phyloP scores from a whole-genome alignment of 2,113 vertebrate genomes.

The Dicentrarchus labrax region DNA sequence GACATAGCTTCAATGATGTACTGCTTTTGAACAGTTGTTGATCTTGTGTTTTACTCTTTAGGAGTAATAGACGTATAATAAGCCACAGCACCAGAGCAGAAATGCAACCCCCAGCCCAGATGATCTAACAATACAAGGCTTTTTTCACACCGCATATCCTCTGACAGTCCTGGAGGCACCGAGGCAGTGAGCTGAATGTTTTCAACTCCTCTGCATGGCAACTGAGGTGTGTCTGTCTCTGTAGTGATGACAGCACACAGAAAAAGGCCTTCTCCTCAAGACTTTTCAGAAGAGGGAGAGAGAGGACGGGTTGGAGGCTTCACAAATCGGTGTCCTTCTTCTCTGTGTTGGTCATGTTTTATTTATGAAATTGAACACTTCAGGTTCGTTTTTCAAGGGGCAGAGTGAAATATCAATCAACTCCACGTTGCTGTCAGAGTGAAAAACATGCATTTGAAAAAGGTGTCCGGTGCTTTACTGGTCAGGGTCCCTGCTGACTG shows the following conservation, averaged over 20 bases:
- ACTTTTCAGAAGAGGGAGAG: constrained; percentile 9
- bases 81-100: constrained; percentile 71
- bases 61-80: constrained; percentile 66
- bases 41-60: neutral
- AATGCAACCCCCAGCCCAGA: constrained; percentile 70
- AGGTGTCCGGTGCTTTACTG: neutral
- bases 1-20: no score
- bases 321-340: constrained; percentile 2
- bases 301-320: constrained; percentile 11
- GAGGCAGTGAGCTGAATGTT: constrained; percentile 27
- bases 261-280: neutral
- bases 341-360: constrained; percentile 13
- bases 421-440: neutral
- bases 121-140: constrained; percentile 64
- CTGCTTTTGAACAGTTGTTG: neutral
- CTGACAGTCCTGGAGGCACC: constrained; percentile 21
- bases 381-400: constrained; percentile 2
- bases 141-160: constrained; percentile 44
- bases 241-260: constrained; percentile 23
- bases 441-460: constrained; percentile 37
- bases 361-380: constrained; percentile 46
- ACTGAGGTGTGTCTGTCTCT: constrained; percentile 43
- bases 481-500: constrained; percentile 16
- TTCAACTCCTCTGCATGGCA: constrained; percentile 53
- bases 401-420: constrained; percentile 41